Base-by-base conservation (phyloP, 2,888 invertebrate genomes). In the Apomyelois bistriatella region DNA sequence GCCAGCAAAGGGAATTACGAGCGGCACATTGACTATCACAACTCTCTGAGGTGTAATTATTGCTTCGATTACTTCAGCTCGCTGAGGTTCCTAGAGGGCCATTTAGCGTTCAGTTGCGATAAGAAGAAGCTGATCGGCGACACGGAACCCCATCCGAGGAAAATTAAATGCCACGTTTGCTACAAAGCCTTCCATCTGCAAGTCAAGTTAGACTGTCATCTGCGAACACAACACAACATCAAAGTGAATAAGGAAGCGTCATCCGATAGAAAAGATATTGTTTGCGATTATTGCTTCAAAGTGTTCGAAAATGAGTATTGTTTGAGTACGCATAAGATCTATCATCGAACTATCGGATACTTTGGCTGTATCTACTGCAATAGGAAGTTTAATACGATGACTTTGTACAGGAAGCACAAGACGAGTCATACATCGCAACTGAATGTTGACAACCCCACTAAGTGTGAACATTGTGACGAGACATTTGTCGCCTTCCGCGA, bases 401-500 rank as follows among this genome's bases (percentile, higher is more conserved):
- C 90, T 2, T 62, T 81, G 0, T 88, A 88, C 61, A 80, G 88
- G 13, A 85, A 91, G 58, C 92, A 92, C 61, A 90, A 92, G 72
- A 88, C 81, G 37, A 86, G 89, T 55, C 91, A 82, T 71, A 85
- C 82, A 61, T 61, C 72, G 46, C 86, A 76, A 67, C 77, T 74
- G 46, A 89, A 82, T 61, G 84, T 72, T 52, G 92, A 86, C 51
- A 89, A 83, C 56, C 92, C 81, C 22, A 82, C 74, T 7, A 88
- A 80, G 61, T 91, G 80, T 71, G 91, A 85, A 69, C 90, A 83
- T 68, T 91, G 91, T 70, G 91, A 92, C 61, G 90, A 92, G 58
- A 91, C 87, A 0, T 92, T 92, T 57, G 84, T 91, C 15, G 86
- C 90, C 15, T 90, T 91, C 72, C 80, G 84, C 60, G 92, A 89